A percentile compares a stretch with the other conserved stretches of the same genome.
Conservation (phyloP, 2,113 vertebrate species). For the Rattus rattus region DNA sequence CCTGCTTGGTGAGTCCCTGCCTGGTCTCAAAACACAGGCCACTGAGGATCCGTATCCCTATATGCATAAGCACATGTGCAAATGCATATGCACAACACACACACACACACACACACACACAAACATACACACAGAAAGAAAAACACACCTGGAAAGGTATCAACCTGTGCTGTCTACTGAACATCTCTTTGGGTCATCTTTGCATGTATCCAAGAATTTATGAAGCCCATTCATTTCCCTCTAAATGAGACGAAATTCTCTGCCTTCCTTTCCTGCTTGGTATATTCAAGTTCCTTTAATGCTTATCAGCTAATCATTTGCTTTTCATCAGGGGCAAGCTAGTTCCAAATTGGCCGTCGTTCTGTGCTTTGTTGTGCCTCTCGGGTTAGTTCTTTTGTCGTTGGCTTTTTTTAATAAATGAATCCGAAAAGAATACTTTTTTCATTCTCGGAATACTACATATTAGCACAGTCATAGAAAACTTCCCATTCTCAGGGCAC, state of each 20-base stretch:
- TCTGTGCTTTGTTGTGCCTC: background rate
- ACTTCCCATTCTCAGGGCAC: background rate
- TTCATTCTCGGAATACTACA: too few relatives aligned
- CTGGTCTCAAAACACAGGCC: background rate
- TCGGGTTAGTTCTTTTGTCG: background rate
- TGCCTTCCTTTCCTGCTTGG: background rate
- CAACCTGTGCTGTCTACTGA: background rate
- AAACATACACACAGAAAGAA: background rate
- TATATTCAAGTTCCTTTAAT: conserved; percentile 8
- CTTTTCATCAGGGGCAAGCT: background rate
- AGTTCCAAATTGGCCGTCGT: background rate
- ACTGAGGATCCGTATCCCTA: too few relatives aligned
- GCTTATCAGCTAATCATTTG: background rate
- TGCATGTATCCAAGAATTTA: background rate
- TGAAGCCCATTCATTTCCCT: background rate
- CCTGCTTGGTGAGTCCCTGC: background rate
- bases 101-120: background rate
- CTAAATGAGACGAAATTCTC: background rate
- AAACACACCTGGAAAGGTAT: background rate
- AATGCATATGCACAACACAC: background rate
- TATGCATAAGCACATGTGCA: background rate
- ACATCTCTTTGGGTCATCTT: background rate
- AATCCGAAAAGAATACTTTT: too few relatives aligned
- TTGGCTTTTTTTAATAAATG: background rate
- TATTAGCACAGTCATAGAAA: background rate